Evolutionary conservation across 2,888 invertebrate species (phyloP).

Genomic region (Lobophora halterata): DNA sequence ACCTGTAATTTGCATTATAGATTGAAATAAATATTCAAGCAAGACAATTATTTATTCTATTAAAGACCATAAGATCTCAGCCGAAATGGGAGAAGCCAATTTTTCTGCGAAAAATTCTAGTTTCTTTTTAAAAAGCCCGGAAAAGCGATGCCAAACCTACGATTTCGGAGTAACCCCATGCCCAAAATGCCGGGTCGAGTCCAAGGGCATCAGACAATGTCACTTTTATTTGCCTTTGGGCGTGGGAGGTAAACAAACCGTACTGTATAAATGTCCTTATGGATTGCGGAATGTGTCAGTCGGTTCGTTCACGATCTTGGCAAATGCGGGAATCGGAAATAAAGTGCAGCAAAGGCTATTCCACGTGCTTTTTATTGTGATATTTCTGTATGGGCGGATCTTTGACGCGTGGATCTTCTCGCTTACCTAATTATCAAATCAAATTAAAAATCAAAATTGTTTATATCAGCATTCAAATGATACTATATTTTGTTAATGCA

Average conservation of each 20-base stretch:
- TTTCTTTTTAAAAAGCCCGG: not conserved
- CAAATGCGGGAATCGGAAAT: not conserved
- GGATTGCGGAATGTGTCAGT: conserved; percentile 8
- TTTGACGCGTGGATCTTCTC: too few species aligned
- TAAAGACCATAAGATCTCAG: too few species aligned
- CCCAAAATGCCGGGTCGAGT: conserved; percentile 37
- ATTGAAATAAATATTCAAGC: too few species aligned
- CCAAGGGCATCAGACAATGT: conserved; percentile 68
- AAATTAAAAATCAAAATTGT: too few species aligned
- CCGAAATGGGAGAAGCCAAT: too few species aligned
- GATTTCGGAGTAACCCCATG: conserved; percentile 13
- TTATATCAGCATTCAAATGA: too few species aligned
- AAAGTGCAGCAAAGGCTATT: not conserved
- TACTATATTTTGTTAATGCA: too few species aligned
- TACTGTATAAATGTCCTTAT: conserved; percentile 24
- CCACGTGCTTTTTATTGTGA: not conserved
- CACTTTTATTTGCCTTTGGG: conserved; percentile 71
- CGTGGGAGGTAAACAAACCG: conserved; percentile 61
- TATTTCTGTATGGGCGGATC: too few species aligned
- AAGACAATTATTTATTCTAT: too few species aligned
- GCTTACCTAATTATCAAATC: too few species aligned
- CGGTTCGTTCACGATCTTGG: conserved; percentile 4
- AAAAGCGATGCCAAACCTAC: conserved; percentile 5
- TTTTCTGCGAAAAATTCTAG: too few species aligned
- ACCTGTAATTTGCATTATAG: too few species aligned